Base-by-base conservation (phyloP, 2,888 invertebrate genomes). In the Heliconius ismenius region DNA sequence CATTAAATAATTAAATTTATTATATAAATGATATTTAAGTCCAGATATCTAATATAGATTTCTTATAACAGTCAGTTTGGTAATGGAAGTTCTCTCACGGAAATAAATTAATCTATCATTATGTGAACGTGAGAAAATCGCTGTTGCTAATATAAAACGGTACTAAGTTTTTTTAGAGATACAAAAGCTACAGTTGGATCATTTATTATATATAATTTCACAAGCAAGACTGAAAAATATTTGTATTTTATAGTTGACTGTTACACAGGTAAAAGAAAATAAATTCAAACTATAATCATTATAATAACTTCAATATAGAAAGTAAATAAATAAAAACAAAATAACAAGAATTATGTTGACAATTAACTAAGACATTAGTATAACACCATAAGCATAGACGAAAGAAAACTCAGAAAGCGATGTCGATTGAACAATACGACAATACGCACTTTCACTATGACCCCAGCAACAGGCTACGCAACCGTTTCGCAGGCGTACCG, bases 401-500 rank as follows among this genome's bases (percentile, higher is more conserved):
- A 78, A 76, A 49, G 78, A 77, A 76, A 75, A 75, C 63, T 80
- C 63, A 69, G 78, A 79, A 78, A 79, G 78, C 74, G 75, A 70
- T 79, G 77, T 76, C 78, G 80, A 83, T 82, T 81, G 81, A 82
- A 83, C 83, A 84, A 89, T 88, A 87, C 86, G 85, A 83, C 83
- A 84, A 89, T 87, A 87, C 86, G 85, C 85, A 87, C 93, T 93
- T 93, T 93, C 93, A 89, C 93, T 89, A 83, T 85, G 91, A 91
- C 92, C 92, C 87, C 89, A 89, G 88, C 85, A 86, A 86, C 86
- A 84, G 88, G 86, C 89, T 88, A 91, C 92, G 92, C 90, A 93
- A 93, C 89, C 82, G 89, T 90, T 93, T 92, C 84, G 92, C 93
- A 93, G 91, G 90, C 93, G 86, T 82, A 86, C 86, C 90, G 90